A percentile compares a stretch with the other conserved stretches of the same genome.
Evolutionary conservation across 1,140 invertebrate genomes (phyloP).

Genomic region (Drosophila kurseongensis): DNA sequence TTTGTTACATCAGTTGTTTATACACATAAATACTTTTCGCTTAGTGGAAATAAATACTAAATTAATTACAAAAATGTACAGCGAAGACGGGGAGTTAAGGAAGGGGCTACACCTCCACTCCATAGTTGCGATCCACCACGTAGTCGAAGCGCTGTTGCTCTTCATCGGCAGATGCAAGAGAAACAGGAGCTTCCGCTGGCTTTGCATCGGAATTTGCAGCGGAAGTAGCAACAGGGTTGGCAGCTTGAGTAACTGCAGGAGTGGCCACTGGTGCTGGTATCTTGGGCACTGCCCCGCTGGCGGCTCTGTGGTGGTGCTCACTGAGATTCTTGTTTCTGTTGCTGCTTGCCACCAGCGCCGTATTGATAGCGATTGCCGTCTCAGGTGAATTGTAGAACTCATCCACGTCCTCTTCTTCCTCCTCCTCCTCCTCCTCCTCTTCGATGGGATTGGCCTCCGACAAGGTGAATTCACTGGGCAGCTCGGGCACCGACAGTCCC

Average conservation of each 20-base stretch:
- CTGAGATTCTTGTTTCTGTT: constrained; percentile 84
- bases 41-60: constrained; percentile 78
- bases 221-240: neutral
- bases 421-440: constrained; percentile 73
- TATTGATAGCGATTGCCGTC: constrained; percentile 81
- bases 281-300: constrained; percentile 48
- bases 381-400: constrained; percentile 74
- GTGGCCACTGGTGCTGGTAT: constrained; percentile 20
- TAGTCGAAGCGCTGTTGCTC: constrained; percentile 88
- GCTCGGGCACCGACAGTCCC: constrained; percentile 90
- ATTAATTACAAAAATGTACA: constrained; percentile 82
- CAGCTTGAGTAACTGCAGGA: constrained; percentile 14
- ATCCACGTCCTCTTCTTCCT: constrained; percentile 72
- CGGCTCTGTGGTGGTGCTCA: constrained; percentile 70
- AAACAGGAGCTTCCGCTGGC: neutral
- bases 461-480: constrained; percentile 87
- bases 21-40: constrained; percentile 80
- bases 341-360: constrained; percentile 79
- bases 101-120: constrained; percentile 87
- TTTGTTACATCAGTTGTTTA: constrained; percentile 82
- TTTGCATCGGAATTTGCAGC: neutral
- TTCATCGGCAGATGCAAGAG: constrained; percentile 36
- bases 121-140: constrained; percentile 88
- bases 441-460: constrained; percentile 76
- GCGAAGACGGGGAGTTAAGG: constrained; percentile 52